phyloP scores from a whole-genome alignment of 1,140 invertebrate genomes.

The Triops cancriformis region DNA sequence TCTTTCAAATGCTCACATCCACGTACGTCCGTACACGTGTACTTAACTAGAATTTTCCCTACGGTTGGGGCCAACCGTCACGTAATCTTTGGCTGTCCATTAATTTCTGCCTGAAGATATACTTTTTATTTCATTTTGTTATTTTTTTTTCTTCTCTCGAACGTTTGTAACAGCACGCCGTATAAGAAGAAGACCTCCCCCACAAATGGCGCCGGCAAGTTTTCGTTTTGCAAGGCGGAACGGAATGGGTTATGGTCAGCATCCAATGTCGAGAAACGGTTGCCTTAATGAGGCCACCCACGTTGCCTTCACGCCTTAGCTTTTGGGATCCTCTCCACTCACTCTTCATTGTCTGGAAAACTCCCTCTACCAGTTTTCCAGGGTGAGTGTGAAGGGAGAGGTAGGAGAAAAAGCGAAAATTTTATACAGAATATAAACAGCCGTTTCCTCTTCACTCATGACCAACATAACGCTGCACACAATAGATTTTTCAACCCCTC shows the following conservation, averaged over 20 bases:
- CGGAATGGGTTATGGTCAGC: slow-evolving; percentile 7
- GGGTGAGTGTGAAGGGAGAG: background rate
- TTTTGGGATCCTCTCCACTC: background rate
- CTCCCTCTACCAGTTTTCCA: background rate
- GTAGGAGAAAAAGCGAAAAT: background rate
- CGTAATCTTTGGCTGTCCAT: background rate
- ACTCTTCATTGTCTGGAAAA: background rate
- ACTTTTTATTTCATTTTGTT: background rate
- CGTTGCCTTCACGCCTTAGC: background rate
- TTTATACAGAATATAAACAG: background rate
- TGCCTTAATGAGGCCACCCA: slow-evolving; percentile 12
- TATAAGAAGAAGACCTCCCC: background rate
- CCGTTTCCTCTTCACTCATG: background rate
- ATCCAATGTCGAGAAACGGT: background rate
- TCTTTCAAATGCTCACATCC: background rate
- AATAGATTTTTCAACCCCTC: background rate
- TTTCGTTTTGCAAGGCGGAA: background rate
- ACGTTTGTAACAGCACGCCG: background rate
- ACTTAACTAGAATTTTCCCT: too few species aligned
- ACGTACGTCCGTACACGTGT: background rate
- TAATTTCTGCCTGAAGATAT: slow-evolving; percentile 6
- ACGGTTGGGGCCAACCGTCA: background rate
- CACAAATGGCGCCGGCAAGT: background rate
- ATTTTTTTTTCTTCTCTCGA: background rate
- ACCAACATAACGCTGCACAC: background rate